Evolutionary conservation across 2,888 invertebrate genomes (phyloP), one percentile per base, ranked within the genome.

Genomic region (Galeruca laticollis): DNA sequence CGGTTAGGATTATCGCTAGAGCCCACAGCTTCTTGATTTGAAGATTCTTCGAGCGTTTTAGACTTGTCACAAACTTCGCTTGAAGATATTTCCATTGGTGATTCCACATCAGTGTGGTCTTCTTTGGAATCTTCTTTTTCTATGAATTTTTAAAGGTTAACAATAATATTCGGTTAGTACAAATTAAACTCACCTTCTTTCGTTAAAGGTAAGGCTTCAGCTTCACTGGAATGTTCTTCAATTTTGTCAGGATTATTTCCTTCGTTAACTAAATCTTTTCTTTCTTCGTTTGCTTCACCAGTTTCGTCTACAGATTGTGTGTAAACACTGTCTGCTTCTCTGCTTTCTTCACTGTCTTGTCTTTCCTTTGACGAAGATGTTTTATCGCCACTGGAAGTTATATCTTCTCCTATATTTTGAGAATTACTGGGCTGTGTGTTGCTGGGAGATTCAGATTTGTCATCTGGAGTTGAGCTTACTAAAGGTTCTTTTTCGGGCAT

Each of bases 61-160:
- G 26, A 52, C n/a, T 26, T 52, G 26, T 21, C 21, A 21, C 52
- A 33, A 26, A 65, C 43, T 68, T 68, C 68, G 51, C 63, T 60
- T 49, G 60, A 63, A 10, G 64, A 51, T 68, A 67, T 54, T 68
- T 70, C 68, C 15, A 35, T 54, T 49, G 21, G 11, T 2, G 31
- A 57, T 51, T 54, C 52, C 2, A 49, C 20, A 13, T 54, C 47
- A 0, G 20, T 31, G 18, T 68, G 11, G 6, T 37, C 49, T 40
- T 65, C 37, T 33, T 43, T 31, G 13, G 56, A 15, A 10, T 63
- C 61, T 54, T 15, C 26, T 33, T 20, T 31, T 59, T 33, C 49
- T 40, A 13, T 26, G 26, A 43, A 43, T 13, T 11, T n/a, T 43
- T 13, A 43, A 13, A 43, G 5, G 1, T 43, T 15, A n/a, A 43